Base-by-base conservation (phyloP, 2,888 invertebrate genomes). In the Dryobota labecula region DNA sequence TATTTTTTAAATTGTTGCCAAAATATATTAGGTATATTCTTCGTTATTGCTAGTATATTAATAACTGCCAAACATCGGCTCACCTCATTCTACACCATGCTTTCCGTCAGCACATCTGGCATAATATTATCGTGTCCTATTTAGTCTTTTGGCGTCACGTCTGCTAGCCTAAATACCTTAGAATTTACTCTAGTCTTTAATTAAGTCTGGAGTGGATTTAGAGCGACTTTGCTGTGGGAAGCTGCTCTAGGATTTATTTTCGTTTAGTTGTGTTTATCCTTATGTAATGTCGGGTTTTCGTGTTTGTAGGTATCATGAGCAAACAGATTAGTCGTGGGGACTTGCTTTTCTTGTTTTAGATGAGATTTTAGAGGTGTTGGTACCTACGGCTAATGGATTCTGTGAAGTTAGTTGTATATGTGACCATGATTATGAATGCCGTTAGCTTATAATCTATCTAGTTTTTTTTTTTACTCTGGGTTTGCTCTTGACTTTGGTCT, bases 161-260 rank as follows among this genome's bases (percentile, higher is more conserved):
- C 69, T 76, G 70, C 41, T 71, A 66, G 41, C 73, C 83, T 66
- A 79, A 70, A 79, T 83, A 83, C 43, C 74, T 72, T 45, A n/a
- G 60, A 60, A 67, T 78, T 83, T 47, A 64, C 73, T 73, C 47
- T 73, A 64, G 65, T 72, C 73, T 72, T 70, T 74, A 83, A 84
- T 85, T 80, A 76, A 38, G 73, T 73, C 78, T 70, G 24, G 56
- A 49, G 53, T 47, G 41, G 80, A 56, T 78, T 78, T 78, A 72
- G 43, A 11, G 43, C 20, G 83, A 49, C 41, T 78, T 62, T 13
- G 41, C 38, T 45, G 73, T 43, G 66, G 64, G 43, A 43, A 56
- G 36, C 65, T 63, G 11, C 9, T 24, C 53, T 60, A 62, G 47
- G 71, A 78, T 73, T 78, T 73, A 79, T 79, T 54, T 66, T 60